These are phyloP conservation scores for Drosophila longiperda DNA, from an alignment of 2,888 invertebrate genomes.

Conservation along the genomic window DNA sequence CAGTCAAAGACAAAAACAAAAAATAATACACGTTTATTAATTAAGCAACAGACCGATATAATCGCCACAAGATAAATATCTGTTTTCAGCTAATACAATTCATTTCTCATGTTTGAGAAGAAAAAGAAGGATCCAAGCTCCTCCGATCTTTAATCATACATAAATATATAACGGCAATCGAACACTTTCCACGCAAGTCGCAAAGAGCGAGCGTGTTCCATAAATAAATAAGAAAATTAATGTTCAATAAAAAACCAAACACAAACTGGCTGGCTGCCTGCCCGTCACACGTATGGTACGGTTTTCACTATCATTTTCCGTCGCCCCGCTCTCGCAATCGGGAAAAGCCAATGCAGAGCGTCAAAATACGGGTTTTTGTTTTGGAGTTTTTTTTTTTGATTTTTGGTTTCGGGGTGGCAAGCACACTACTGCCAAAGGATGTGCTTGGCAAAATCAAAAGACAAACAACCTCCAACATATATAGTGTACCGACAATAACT, in stretches of 20 bases:
- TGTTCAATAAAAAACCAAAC: constrained; percentile 50
- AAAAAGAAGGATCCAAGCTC: constrained; percentile 23
- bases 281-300: constrained; percentile 49
- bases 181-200: constrained; percentile 61
- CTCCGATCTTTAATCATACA: constrained; percentile 1
- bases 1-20: constrained; percentile 27
- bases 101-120: constrained; percentile 17
- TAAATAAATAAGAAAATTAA: constrained; percentile 69
- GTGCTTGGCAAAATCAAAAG: background rate
- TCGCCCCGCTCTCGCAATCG: constrained; percentile 18
- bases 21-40: constrained; percentile 27
- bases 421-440: constrained; percentile 13
- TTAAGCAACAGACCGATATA: constrained; percentile 32
- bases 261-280: constrained; percentile 49
- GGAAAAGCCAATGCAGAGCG: constrained; percentile 64
- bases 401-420: constrained; percentile 17
- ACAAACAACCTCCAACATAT: constrained; percentile 8
- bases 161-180: constrained; percentile 19
- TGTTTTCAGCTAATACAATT: constrained; percentile 32
- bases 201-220: constrained; percentile 42
- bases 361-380: constrained; percentile 38
- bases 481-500: constrained; percentile 22
- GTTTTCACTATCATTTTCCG: constrained; percentile 72
- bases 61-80: constrained; percentile 30
- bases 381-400: constrained; percentile 13